Conservation (phyloP, 2,113 vertebrate species). For the Barnardius zonarius region DNA sequence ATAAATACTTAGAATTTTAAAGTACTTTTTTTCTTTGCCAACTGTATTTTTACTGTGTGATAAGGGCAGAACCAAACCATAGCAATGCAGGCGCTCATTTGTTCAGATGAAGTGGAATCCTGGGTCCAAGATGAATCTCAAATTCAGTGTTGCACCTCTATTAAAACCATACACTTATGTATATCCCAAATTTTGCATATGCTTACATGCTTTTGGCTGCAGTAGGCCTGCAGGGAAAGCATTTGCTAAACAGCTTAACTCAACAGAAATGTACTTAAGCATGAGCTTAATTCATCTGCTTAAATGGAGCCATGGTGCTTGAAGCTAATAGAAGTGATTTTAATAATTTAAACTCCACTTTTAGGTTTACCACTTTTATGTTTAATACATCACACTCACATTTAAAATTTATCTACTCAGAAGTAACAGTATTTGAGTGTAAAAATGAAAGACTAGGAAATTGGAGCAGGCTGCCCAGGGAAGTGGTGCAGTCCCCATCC, state of each 20-base stretch:
- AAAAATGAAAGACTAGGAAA: not conserved
- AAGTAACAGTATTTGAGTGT: not conserved
- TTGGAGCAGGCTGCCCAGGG: not conserved
- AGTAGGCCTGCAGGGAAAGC: not conserved
- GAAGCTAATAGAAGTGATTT: slow-evolving; percentile 6
- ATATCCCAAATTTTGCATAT: not conserved
- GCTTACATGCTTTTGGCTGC: not conserved
- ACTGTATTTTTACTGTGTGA: not conserved
- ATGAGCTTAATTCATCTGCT: slow-evolving; percentile 30
- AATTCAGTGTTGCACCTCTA: not conserved
- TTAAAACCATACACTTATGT: not conserved
- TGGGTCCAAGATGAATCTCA: not conserved
- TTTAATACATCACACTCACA: slow-evolving; percentile 4
- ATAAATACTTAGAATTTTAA: slow-evolving; percentile 1
- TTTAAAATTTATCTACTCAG: slow-evolving; percentile 24
- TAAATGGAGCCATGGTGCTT: not conserved
- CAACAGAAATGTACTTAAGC: slow-evolving; percentile 38
- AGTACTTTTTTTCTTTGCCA: not conserved
- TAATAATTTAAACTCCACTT: slow-evolving; percentile 48
- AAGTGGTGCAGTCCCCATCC: not conserved
- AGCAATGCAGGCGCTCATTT: not conserved
- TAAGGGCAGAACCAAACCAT: not conserved
- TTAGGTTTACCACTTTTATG: slow-evolving; percentile 12
- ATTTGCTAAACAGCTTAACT: slow-evolving; percentile 34
- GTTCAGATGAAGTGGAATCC: not conserved